Evolutionary conservation across 2,888 invertebrate genomes (phyloP).

Genomic region (Pandemis cinnamomeana): DNA sequence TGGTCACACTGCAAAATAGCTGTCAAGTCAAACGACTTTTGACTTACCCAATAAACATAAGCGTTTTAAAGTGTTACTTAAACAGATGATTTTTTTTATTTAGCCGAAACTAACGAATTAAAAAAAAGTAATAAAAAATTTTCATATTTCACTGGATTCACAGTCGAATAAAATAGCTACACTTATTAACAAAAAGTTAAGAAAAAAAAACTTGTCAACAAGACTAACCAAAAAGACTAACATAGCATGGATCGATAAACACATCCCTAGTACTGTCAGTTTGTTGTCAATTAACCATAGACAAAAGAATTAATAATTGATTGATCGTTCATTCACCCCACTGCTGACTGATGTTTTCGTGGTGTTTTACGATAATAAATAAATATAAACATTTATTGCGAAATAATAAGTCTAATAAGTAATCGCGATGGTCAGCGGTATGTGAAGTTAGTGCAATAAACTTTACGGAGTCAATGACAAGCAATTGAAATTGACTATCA

Average conservation of each 20-base stretch:
- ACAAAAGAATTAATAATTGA: conserved; percentile 71
- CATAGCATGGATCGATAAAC: conserved; percentile 41
- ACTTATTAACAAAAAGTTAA: too few species aligned
- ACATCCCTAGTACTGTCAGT: conserved; percentile 51
- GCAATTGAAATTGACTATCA: conserved; percentile 61
- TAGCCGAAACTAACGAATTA: too few species aligned
- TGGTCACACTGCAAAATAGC: not conserved
- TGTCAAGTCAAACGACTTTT: not conserved
- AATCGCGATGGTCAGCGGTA: conserved; percentile 68
- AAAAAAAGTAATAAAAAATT: too few species aligned
- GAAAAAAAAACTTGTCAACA: not conserved
- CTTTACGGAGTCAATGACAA: conserved; percentile 59
- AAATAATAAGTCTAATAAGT: conserved; percentile 59
- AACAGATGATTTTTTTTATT: not conserved
- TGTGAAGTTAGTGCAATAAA: conserved; percentile 75
- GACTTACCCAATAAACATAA: not conserved
- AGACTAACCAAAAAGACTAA: not conserved
- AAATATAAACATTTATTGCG: conserved; percentile 75
- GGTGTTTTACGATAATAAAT: conserved; percentile 81
- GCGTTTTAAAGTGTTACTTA: conserved; percentile 14
- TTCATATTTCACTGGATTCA: too few species aligned
- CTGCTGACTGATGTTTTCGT: conserved; percentile 76
- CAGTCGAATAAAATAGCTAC: too few species aligned
- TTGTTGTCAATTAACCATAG: conserved; percentile 65
- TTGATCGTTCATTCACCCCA: conserved; percentile 83